Percentiles rank a stretch among this genome's conserved stretches.
These are phyloP conservation scores for Potamilus streckersoni DNA, from an alignment of 1,140 invertebrate species.

Conservation along the genomic window DNA sequence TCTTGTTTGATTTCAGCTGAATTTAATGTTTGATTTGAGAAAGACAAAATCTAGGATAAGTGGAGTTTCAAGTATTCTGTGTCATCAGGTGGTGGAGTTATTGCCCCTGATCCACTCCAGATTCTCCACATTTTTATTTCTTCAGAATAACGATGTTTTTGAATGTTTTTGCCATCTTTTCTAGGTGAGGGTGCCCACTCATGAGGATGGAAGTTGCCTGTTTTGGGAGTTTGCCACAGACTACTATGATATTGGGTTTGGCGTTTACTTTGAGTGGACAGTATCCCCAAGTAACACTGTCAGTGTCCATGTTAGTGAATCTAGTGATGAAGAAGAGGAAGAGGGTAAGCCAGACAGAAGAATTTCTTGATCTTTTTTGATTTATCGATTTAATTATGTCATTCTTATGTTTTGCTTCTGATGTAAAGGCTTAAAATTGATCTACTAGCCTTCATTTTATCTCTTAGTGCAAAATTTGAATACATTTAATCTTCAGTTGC, in stretches of 20 bases:
- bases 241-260: constrained; percentile 98
- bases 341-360: constrained; percentile 26
- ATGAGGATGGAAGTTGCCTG: constrained; percentile 91
- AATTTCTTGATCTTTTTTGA: too few relatives aligned
- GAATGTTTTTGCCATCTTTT: constrained; percentile 12
- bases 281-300: constrained; percentile 79
- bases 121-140: background rate
- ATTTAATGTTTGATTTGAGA: too few relatives aligned
- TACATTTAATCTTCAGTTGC: too few relatives aligned
- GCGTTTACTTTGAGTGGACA: constrained; percentile 98
- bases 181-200: constrained; percentile 93
- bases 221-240: constrained; percentile 99
- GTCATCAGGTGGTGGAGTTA: background rate
- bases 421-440: too few relatives aligned
- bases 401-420: too few relatives aligned
- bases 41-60: background rate
- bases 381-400: too few relatives aligned
- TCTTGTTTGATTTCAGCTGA: too few relatives aligned
- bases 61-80: background rate
- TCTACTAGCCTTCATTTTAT: too few relatives aligned
- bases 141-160: background rate
- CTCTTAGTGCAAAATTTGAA: too few relatives aligned
- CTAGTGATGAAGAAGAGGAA: constrained; percentile 88
- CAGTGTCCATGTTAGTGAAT: constrained; percentile 88
- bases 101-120: background rate